A percentile compares a stretch with the other conserved stretches of the same genome.
phyloP scores from a whole-genome alignment of 1,140 invertebrate species.

The Diorhabda elongata region DNA sequence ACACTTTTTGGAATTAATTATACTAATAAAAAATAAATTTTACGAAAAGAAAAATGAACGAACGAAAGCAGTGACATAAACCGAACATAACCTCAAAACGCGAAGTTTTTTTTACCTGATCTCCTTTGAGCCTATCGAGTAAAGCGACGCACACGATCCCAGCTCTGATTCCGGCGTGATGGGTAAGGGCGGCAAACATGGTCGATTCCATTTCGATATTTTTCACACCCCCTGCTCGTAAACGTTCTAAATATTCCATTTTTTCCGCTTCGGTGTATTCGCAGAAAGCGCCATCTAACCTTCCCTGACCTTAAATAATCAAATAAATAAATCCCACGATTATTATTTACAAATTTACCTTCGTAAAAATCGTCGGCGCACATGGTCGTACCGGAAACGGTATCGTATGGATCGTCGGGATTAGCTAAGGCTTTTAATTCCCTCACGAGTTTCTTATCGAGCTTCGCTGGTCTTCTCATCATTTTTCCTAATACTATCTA shows the following conservation, averaged over 20 bases:
- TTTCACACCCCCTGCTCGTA: constrained; percentile 76
- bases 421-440: constrained; percentile 72
- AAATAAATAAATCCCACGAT: not conserved
- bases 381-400: constrained; percentile 84
- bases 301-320: constrained; percentile 65
- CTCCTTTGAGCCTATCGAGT: constrained; percentile 89
- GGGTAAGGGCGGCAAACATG: constrained; percentile 88
- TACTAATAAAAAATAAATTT: not conserved
- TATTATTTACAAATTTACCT: constrained; percentile 53
- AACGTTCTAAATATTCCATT: constrained; percentile 75
- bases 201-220: constrained; percentile 99
- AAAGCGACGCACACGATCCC: constrained; percentile 91
- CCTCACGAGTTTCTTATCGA: constrained; percentile 74
- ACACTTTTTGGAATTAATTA: not conserved
- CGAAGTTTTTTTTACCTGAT: constrained; percentile 65
- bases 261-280: constrained; percentile 88
- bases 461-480: constrained; percentile 72
- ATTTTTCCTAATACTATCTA: constrained; percentile 79
- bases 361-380: constrained; percentile 98
- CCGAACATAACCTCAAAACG: too few relatives aligned
- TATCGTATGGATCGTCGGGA: constrained; percentile 79
- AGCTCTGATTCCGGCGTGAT: constrained; percentile 89
- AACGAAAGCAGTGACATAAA: not conserved
- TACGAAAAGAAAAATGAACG: not conserved
- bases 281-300: constrained; percentile 95